Conservation (phyloP, 2,888 invertebrate genomes). For the Mesorhabditis sp. region DNA sequence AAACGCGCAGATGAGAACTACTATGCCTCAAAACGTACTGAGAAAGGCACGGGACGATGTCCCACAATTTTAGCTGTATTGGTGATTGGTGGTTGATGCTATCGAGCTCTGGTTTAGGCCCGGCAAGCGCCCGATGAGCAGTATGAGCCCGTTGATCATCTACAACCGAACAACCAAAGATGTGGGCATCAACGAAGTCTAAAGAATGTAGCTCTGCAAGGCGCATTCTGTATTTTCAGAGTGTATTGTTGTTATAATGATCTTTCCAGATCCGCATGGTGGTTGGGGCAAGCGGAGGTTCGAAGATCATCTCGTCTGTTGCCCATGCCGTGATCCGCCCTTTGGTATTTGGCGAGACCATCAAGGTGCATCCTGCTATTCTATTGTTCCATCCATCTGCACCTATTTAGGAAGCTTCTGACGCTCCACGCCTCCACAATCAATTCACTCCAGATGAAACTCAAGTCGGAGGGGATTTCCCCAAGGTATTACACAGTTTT, state of each 20-base stretch:
- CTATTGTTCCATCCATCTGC: slow-evolving; percentile 30
- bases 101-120: slow-evolving; percentile 62
- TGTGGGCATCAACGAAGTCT: slow-evolving; percentile 57
- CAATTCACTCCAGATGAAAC: slow-evolving; percentile 75
- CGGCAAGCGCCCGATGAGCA: slow-evolving; percentile 80
- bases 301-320: slow-evolving; percentile 80
- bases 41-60: too few relatives aligned
- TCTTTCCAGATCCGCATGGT: slow-evolving; percentile 63
- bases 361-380: slow-evolving; percentile 7
- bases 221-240: too few relatives aligned
- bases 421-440: slow-evolving; percentile 77
- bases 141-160: slow-evolving; percentile 82
- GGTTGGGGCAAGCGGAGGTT: slow-evolving; percentile 84
- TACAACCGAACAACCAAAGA: slow-evolving; percentile 66
- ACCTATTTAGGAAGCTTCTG: slow-evolving; percentile 68
- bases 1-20: too few relatives aligned
- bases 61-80: too few relatives aligned
- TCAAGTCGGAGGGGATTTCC: slow-evolving; percentile 71
- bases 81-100: too few relatives aligned
- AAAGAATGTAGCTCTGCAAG: too few relatives aligned
- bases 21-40: too few relatives aligned
- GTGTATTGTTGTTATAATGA: not conserved
- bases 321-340: slow-evolving; percentile 33
- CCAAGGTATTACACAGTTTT: slow-evolving; percentile 62
- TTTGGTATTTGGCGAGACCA: slow-evolving; percentile 12